Conservation (phyloP, 2,888 invertebrate species). For the Mystacides longicornis region DNA sequence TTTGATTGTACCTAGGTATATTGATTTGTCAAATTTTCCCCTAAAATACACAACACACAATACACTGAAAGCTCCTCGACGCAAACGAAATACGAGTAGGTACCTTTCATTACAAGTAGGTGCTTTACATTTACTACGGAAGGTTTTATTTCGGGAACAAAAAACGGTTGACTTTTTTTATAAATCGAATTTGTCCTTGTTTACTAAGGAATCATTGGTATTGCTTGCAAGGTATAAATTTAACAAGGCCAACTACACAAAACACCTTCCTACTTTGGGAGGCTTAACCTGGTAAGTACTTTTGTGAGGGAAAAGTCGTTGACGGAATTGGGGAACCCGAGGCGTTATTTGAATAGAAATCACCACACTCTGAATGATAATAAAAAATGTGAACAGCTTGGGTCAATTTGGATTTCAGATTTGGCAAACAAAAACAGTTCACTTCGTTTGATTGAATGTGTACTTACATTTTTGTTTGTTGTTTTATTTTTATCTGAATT, state of each 20-base stretch:
- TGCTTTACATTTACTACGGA: neutral
- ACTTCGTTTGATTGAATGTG: too few species aligned
- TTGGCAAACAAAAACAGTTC: too few species aligned
- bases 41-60: too few species aligned
- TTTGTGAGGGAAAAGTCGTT: neutral
- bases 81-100: neutral
- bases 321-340: slow-evolving; percentile 12
- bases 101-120: neutral
- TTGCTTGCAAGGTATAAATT: neutral
- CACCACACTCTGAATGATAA: slow-evolving; percentile 9
- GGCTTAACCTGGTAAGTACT: too few species aligned
- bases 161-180: neutral
- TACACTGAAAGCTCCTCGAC: too few species aligned
- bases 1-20: too few species aligned
- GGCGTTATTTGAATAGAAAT: slow-evolving; percentile 18
- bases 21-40: too few species aligned
- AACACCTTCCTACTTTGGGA: too few species aligned
- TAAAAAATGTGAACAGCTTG: neutral
- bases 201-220: neutral
- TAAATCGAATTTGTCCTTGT: slow-evolving; percentile 3
- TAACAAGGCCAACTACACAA: neutral
- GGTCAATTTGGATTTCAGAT: too few species aligned
- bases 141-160: neutral
- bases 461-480: too few species aligned
- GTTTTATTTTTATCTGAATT: too few species aligned